Conservation (phyloP, 2,797 vertebrate species). For the Gephyroberyx darwinii region DNA sequence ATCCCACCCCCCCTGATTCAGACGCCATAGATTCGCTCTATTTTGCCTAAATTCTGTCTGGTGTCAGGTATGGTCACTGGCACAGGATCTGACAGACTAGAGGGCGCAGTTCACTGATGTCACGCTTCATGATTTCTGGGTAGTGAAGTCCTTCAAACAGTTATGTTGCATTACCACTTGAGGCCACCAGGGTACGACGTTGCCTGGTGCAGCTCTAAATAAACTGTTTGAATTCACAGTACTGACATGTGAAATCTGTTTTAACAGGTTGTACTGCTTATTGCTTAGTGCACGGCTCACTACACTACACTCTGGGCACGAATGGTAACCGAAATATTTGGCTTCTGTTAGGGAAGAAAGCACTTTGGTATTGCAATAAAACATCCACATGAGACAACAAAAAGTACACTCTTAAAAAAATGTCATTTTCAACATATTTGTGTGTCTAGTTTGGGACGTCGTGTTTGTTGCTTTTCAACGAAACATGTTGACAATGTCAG, state of each 20-base stretch:
- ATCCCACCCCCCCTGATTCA: no score
- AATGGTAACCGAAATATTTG: not conserved
- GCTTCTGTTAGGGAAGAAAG: not conserved
- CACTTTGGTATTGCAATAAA: conserved; percentile 37
- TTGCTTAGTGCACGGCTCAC: not conserved
- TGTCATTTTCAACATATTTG: not conserved
- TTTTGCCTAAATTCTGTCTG: no score
- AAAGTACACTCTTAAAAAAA: not conserved
- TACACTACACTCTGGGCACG: no score
- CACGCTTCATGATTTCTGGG: no score
- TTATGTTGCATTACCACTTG: no score
- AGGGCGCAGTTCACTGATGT: no score
- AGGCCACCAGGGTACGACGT: no score
- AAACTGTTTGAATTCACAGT: not conserved
- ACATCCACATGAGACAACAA: not conserved
- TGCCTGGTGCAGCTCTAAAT: not conserved
- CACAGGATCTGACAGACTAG: no score
- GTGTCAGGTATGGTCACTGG: no score
- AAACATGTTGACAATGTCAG: no score
- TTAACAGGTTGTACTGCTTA: not conserved
- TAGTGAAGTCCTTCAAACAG: no score
- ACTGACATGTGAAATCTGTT: not conserved
- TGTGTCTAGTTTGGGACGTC: not conserved
- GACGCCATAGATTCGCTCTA: no score
- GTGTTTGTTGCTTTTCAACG: not conserved